Percentiles rank a stretch among this genome's conserved stretches.
Conservation (phyloP, 2,888 invertebrate genomes). For the Cerceris rybyensis region DNA sequence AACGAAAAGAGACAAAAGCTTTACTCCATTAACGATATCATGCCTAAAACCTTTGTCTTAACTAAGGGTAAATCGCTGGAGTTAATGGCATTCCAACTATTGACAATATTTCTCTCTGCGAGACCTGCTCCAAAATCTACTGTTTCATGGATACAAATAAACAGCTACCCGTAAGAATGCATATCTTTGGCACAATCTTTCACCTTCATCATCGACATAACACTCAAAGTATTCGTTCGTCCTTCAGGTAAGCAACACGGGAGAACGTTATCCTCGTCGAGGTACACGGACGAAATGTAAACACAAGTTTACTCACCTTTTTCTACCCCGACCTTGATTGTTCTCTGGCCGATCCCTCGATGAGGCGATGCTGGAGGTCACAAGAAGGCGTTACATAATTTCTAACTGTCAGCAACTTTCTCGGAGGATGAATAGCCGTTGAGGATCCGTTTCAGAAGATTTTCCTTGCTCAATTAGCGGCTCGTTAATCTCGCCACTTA, state of each 20-base stretch:
- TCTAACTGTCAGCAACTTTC: slow-evolving; percentile 11
- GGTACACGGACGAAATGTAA: neutral
- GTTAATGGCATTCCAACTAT: too few relatives aligned
- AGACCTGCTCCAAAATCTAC: too few relatives aligned
- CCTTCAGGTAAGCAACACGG: neutral
- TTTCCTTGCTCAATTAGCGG: slow-evolving; percentile 17
- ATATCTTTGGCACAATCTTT: neutral
- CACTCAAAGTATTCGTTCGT: neutral
- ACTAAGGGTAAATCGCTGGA: too few relatives aligned
- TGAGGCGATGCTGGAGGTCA: neutral
- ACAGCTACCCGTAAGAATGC: too few relatives aligned
- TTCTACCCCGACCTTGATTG: neutral
- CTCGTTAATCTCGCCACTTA: slow-evolving; percentile 16
- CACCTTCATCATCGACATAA: neutral
- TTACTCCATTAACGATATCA: too few relatives aligned
- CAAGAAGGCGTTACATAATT: slow-evolving; percentile 19
- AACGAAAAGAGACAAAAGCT: too few relatives aligned
- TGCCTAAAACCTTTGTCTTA: too few relatives aligned
- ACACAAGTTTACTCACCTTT: slow-evolving; percentile 1
- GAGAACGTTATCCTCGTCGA: neutral
- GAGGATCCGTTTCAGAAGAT: neutral
- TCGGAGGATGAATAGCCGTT: neutral
- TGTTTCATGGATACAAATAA: too few relatives aligned
- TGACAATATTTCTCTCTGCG: too few relatives aligned
- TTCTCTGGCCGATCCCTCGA: neutral